A percentile compares a stretch with the other conserved stretches of the same genome.
phyloP scores from a whole-genome alignment of 2,888 invertebrate genomes.

The Thecocarcelia acutangulata region DNA sequence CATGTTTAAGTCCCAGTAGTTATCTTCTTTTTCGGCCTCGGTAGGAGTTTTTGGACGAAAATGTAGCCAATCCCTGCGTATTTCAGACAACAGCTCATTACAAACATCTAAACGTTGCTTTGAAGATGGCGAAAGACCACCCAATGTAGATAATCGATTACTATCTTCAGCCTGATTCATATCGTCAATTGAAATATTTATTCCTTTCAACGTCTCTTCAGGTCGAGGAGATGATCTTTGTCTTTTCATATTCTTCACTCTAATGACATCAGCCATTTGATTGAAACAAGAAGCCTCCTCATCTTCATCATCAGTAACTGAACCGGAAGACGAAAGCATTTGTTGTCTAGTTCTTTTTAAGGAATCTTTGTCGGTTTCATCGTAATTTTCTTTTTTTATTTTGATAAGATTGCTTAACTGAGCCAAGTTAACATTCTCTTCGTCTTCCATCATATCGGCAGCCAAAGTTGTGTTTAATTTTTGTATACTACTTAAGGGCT shows the following conservation, averaged over 20 bases:
- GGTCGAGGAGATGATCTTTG: conserved; percentile 47
- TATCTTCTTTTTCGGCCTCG: conserved; percentile 74
- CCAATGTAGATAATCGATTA: conserved; percentile 67
- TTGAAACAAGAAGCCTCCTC: conserved; percentile 71
- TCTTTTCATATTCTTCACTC: conserved; percentile 73
- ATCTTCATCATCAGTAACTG: conserved; percentile 65
- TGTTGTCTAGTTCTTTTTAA: conserved; percentile 11
- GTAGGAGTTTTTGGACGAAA: conserved; percentile 81
- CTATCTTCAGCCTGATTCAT: conserved; percentile 64
- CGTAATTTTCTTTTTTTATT: conserved; percentile 74
- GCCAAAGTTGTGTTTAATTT: conserved; percentile 59
- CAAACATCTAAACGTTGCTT: conserved; percentile 78
- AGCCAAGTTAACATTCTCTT: conserved; percentile 80
- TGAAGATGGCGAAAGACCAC: conserved; percentile 76
- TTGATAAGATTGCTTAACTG: conserved; percentile 79
- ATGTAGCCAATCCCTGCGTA: conserved; percentile 80
- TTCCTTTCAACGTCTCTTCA: conserved; percentile 43
- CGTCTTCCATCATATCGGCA: conserved; percentile 76
- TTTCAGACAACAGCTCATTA: conserved; percentile 79
- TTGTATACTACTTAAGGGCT: conserved; percentile 77
- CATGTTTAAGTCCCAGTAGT: conserved; percentile 65
- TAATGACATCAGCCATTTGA: conserved; percentile 77
- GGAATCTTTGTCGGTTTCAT: conserved; percentile 47
- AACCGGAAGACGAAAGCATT: conserved; percentile 14
- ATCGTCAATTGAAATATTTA: conserved; percentile 68